Percentiles rank a stretch among this genome's conserved stretches.
Evolutionary conservation across 2,888 invertebrate genomes (phyloP).

Genomic region (Parasteatoda lunata): DNA sequence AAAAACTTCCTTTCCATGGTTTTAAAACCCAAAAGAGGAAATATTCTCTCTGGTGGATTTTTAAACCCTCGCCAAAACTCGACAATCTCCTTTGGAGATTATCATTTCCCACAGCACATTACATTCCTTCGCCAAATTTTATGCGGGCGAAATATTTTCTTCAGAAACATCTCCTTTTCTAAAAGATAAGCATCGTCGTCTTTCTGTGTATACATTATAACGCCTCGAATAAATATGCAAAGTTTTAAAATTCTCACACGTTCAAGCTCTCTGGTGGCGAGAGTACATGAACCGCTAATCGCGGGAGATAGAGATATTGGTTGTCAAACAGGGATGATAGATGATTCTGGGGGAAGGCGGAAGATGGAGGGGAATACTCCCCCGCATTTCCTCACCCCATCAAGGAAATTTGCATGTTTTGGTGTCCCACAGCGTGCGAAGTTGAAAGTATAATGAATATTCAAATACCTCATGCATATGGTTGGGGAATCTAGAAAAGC

Average conservation of each 20-base stretch:
- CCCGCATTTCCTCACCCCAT: not conserved
- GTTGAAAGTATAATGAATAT: constrained; percentile 65
- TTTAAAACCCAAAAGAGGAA: not conserved
- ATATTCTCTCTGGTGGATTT: not conserved
- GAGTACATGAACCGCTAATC: constrained; percentile 56
- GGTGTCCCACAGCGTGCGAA: constrained; percentile 28
- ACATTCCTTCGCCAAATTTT: constrained; percentile 17
- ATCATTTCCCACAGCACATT: constrained; percentile 6
- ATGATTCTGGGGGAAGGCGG: constrained; percentile 28
- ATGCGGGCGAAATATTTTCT: constrained; percentile 19
- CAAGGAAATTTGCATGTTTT: constrained; percentile 60
- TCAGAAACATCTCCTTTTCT: not conserved
- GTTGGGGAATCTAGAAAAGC: constrained; percentile 12
- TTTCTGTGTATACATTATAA: not conserved
- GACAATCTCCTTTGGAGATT: constrained; percentile 10
- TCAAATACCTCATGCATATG: constrained; percentile 43
- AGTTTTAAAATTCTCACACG: constrained; percentile 37
- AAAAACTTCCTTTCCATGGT: not conserved
- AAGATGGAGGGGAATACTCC: not conserved
- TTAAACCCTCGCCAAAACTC: not conserved
- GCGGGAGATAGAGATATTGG: constrained; percentile 56
- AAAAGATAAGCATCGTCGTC: constrained; percentile 13
- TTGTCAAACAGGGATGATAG: constrained; percentile 62
- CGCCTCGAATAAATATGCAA: constrained; percentile 35
- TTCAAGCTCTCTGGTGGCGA: constrained; percentile 11